These are phyloP conservation scores for Phengaris arion DNA, from an alignment of 2,888 invertebrate species.

Conservation along the genomic window DNA sequence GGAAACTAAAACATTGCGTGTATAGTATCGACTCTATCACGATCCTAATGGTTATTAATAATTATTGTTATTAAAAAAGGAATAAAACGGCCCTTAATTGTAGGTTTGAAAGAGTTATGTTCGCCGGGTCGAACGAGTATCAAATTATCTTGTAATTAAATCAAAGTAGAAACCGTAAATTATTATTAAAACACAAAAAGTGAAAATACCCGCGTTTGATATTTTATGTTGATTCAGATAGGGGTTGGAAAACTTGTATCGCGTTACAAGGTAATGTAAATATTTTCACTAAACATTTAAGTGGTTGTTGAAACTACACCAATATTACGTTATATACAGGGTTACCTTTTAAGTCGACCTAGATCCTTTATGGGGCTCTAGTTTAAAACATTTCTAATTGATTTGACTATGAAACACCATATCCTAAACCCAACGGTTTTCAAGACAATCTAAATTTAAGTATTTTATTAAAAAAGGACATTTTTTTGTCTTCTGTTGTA, in stretches of 20 bases:
- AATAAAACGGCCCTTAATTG: slow-evolving; percentile 21
- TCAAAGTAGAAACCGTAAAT: slow-evolving; percentile 17
- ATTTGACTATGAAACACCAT: too few relatives aligned
- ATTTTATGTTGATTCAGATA: slow-evolving; percentile 24
- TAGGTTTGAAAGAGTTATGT: slow-evolving; percentile 5
- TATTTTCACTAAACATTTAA: neutral
- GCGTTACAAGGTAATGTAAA: neutral
- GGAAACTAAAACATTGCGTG: slow-evolving; percentile 23
- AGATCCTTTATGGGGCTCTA: too few relatives aligned
- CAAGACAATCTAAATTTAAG: too few relatives aligned
- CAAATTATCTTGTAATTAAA: slow-evolving; percentile 14
- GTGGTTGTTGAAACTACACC: neutral
- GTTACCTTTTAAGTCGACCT: too few relatives aligned
- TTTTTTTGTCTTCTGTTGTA: too few relatives aligned
- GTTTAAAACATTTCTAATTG: too few relatives aligned
- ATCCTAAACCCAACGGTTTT: too few relatives aligned
- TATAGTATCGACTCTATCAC: slow-evolving; percentile 1
- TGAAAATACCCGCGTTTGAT: slow-evolving; percentile 34
- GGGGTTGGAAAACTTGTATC: neutral
- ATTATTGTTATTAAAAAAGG: slow-evolving; percentile 12
- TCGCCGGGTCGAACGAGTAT: slow-evolving; percentile 16
- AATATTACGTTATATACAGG: too few relatives aligned
- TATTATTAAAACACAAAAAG: slow-evolving; percentile 2
- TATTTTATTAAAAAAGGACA: too few relatives aligned
- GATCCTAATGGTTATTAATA: slow-evolving; percentile 18